Evolutionary conservation across 2,797 vertebrate species (phyloP).

Genomic region (Antennarius maculatus): DNA sequence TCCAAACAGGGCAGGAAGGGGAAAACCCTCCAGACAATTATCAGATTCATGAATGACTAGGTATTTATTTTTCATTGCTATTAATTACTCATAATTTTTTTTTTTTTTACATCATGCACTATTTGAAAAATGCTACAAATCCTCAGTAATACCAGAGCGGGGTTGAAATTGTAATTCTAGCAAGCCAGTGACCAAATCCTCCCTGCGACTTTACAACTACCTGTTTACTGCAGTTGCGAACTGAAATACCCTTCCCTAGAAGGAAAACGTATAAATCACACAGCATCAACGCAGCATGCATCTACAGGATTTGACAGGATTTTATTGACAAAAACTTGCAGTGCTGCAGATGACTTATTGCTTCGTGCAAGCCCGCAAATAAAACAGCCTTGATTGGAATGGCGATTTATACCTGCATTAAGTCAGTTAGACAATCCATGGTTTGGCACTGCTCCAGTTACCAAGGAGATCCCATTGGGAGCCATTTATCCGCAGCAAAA

Average conservation of each 20-base stretch:
- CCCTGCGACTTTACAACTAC: slow-evolving; percentile 19
- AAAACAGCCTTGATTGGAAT: slow-evolving; percentile 78
- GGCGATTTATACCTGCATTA: slow-evolving; percentile 83
- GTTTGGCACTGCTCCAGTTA: slow-evolving; percentile 76
- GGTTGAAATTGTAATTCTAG: slow-evolving; percentile 20
- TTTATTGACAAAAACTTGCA: slow-evolving; percentile 77
- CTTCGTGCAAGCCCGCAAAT: slow-evolving; percentile 70
- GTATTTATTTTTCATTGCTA: slow-evolving; percentile 64
- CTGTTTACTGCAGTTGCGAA: slow-evolving; percentile 22
- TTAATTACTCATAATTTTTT: slow-evolving; percentile 51
- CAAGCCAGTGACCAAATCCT: slow-evolving; percentile 26
- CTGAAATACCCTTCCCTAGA: slow-evolving; percentile 36
- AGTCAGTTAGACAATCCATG: slow-evolving; percentile 73
- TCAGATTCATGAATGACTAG: slow-evolving; percentile 48
- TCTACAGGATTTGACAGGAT: slow-evolving; percentile 69
- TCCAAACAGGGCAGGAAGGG: slow-evolving; percentile 33
- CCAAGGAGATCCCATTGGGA: slow-evolving; percentile 76
- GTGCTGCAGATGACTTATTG: slow-evolving; percentile 70
- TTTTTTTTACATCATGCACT: slow-evolving; percentile 41
- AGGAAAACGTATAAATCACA: slow-evolving; percentile 59
- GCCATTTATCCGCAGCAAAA: slow-evolving; percentile 80
- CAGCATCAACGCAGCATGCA: slow-evolving; percentile 54
- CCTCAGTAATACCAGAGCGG: slow-evolving; percentile 1
- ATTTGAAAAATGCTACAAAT: slow-evolving; percentile 38
- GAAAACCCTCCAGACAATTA: slow-evolving; percentile 46